phyloP scores from a whole-genome alignment of 2,797 vertebrate species.

The Phoebastria nigripes region DNA sequence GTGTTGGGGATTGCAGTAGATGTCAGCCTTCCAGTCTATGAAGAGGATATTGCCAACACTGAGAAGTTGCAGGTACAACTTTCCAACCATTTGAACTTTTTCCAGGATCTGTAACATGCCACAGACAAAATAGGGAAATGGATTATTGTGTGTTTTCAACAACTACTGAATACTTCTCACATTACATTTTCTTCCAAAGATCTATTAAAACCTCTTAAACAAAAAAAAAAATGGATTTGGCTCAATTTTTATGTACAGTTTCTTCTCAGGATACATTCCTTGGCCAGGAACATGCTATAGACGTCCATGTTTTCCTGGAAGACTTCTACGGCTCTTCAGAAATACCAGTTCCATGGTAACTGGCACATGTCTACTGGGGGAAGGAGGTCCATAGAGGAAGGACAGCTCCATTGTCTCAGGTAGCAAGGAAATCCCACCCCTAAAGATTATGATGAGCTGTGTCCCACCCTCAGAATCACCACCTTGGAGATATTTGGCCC shows the following conservation, averaged over 20 bases:
- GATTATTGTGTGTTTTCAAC: not conserved
- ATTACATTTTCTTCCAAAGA: not conserved
- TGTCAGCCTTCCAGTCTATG: constrained; percentile 67
- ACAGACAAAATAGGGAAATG: not conserved
- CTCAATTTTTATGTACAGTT: not conserved
- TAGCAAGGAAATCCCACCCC: not conserved
- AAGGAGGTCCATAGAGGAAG: not conserved
- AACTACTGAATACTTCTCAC: not conserved
- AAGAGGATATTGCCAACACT: constrained; percentile 79
- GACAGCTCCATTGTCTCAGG: not conserved
- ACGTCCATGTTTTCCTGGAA: not conserved
- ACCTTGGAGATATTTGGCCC: not conserved
- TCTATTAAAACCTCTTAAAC: not conserved
- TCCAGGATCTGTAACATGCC: constrained; percentile 51
- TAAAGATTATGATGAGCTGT: not conserved
- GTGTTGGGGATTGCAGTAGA: constrained; percentile 61
- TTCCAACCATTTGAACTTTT: constrained; percentile 73
- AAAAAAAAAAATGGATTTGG: not conserved
- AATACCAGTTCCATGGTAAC: not conserved
- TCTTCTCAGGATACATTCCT: not conserved
- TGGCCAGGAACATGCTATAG: not conserved
- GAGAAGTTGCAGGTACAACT: constrained; percentile 74
- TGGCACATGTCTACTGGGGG: not conserved
- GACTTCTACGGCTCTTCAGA: not conserved
- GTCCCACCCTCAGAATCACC: not conserved